A percentile compares a stretch with the other conserved stretches of the same genome.
phyloP scores from a whole-genome alignment of 2,797 vertebrate genomes.

The Alosa sapidissima region DNA sequence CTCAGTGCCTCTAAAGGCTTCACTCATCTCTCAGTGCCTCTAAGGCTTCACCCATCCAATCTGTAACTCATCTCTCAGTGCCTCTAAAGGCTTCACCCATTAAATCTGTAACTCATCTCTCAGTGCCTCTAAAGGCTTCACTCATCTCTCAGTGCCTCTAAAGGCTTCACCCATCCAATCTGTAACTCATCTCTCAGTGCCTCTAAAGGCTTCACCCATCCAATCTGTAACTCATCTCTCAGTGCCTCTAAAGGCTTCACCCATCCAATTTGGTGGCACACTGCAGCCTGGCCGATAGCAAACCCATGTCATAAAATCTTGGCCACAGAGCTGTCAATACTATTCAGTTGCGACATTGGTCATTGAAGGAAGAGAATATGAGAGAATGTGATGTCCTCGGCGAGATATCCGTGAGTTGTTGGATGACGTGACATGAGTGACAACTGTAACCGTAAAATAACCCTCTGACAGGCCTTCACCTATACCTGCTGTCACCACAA shows the following conservation, averaged over 20 bases:
- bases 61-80: too few species aligned
- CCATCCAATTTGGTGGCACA: neutral
- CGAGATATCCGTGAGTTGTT: neutral
- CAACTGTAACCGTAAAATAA: neutral
- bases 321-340: neutral
- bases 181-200: neutral
- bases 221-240: neutral
- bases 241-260: neutral
- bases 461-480: neutral
- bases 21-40: too few species aligned
- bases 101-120: neutral
- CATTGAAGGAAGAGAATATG: neutral
- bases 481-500: constrained; percentile 16
- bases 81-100: too few species aligned
- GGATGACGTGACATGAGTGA: neutral
- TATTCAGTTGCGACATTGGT: neutral
- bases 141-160: too few species aligned
- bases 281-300: neutral
- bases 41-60: too few species aligned
- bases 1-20: too few species aligned
- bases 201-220: neutral
- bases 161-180: too few species aligned
- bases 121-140: neutral
- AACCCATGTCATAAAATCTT: neutral
- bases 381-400: neutral